Base-by-base conservation (phyloP, 53 echinoderm and acorn worm species). In the Astropecten irregularis region DNA sequence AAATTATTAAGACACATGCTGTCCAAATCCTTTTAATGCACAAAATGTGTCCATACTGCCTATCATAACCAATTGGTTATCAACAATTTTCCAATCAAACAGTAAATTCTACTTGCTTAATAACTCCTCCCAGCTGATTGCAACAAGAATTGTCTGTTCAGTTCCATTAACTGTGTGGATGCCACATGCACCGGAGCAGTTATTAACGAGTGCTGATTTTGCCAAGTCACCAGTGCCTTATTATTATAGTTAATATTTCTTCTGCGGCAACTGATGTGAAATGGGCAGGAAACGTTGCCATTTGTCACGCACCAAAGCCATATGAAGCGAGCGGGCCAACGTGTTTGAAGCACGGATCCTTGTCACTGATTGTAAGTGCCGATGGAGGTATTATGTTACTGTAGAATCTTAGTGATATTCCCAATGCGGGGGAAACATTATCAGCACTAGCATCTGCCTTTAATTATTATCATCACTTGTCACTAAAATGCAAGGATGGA, bases 391-490 rank as follows among this genome's bases (percentile, higher is more conserved):
- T 76, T 76, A 34, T 28, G 58, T 76, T 76, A 76, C 76, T 25
- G 58, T 29, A 25, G 26, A 25, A 40, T 30, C 15, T 40, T 20
- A 37, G 26, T 22, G 76, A 76, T 76, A 76, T 55, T 76, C 76
- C 76, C 76, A 57, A 26, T 39, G 76, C 58, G 69, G 58, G 57
- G 40, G 76, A 57, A 76, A 76, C 58, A 57, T 76, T 76, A 76
- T 76, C 76, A 58, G 76, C 27, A 2, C 76, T 36, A 35, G 76
- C 76, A 76, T 76, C 76, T 76, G 76, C 76, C 76, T 58, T 76
- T 76, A 76, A 76, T 76, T 57, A 76, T 76, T 58, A 58, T 76
- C 76, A 76, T 76, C 76, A 76, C 76, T 58, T 29, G 76, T 56
- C 76, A 34, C 26, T 18, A 56, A 29, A 56, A 56, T 76, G 76